Base-by-base conservation (phyloP, 2,797 vertebrate species). In the Bovichtus diacanthus region DNA sequence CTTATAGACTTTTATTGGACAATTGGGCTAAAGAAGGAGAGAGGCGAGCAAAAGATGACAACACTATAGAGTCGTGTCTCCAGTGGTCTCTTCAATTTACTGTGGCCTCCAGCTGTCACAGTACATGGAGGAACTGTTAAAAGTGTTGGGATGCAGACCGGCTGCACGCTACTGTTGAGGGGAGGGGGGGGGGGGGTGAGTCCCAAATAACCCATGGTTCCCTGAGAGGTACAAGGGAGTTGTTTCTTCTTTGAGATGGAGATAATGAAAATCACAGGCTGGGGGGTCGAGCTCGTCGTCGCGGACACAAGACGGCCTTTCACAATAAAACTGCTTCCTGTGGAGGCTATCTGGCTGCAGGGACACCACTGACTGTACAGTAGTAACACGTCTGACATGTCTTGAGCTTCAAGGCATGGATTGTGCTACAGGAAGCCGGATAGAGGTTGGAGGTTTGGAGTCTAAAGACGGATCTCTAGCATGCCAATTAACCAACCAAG, bases 41-140 rank as follows among this genome's bases (percentile, higher is more conserved):
- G 15, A 56, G 43, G 2, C 0, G 31, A 53, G 38, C 1, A 6
- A 61, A 69, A 43, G 31, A 64, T 21, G 62, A 72, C 29, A 68
- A 16, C 13, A 5, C 16, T 41, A 25, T 23, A 51, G 46, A 61
- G 11, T 3, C 27, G 9, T 38, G 43, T 53, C 27, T 46, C 16
- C 34, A 49, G 56, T 34, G 38, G 18, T 54, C 39, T 60, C 25
- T 51, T 23, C 15, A 61, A 27, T 50, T 55, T 55, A 44, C 50
- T n/a, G 56, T 41, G 23, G 55, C 41, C 60, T 61, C 41, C 3
- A 54, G 55, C 61, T 61, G 31, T 58, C 63, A 50, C 46, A 36
- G 31, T 11, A 12, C 36, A 54, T 47, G 29, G 39, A 43, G 51
- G 66, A 23, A 27, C 9, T 0, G 5, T 23, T 27, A 9, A n/a